A percentile compares a stretch with the other conserved stretches of the same genome.
phyloP scores from a whole-genome alignment of 1,140 invertebrate species.

The Hirudo medicinalis region DNA sequence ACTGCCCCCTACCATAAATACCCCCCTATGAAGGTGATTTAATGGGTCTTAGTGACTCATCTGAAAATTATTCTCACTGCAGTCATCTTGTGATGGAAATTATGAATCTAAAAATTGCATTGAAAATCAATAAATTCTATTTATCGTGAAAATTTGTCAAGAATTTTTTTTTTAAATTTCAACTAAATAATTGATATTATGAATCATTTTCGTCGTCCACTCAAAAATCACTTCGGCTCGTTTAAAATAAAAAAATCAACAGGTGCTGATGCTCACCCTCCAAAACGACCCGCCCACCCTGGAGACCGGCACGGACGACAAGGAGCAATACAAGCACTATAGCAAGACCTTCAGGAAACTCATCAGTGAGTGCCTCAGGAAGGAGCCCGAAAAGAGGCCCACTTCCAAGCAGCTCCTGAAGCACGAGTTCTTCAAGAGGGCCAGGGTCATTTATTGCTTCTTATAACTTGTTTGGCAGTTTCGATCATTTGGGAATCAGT shows the following conservation, averaged over 20 bases:
- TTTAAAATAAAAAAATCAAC: neutral
- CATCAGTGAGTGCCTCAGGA: constrained; percentile 38
- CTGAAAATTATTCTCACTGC: too few relatives aligned
- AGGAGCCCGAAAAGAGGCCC: constrained; percentile 49
- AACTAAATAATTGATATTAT: neutral
- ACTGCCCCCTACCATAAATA: constrained; percentile 98
- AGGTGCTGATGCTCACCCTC: constrained; percentile 82
- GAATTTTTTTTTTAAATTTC: too few relatives aligned
- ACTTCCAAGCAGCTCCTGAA: constrained; percentile 94
- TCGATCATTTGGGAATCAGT: too few relatives aligned
- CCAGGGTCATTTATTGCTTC: constrained; percentile 49
- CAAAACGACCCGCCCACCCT: constrained; percentile 95
- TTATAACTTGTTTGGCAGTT: neutral
- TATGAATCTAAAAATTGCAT: too few relatives aligned
- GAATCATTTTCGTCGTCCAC: neutral
- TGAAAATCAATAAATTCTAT: too few relatives aligned
- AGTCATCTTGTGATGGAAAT: too few relatives aligned
- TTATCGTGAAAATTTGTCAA: too few relatives aligned
- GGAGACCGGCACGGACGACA: constrained; percentile 85
- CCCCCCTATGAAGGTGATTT: constrained; percentile 83
- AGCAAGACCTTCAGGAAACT: constrained; percentile 73
- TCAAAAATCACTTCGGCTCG: too few relatives aligned
- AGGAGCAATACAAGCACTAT: constrained; percentile 91
- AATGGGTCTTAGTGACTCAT: neutral
- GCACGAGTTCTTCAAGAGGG: constrained; percentile 97